A percentile compares a stretch with the other conserved stretches of the same genome.
These are phyloP conservation scores for Clusia tigrina DNA, from an alignment of 2,888 invertebrate species.

Conservation along the genomic window DNA sequence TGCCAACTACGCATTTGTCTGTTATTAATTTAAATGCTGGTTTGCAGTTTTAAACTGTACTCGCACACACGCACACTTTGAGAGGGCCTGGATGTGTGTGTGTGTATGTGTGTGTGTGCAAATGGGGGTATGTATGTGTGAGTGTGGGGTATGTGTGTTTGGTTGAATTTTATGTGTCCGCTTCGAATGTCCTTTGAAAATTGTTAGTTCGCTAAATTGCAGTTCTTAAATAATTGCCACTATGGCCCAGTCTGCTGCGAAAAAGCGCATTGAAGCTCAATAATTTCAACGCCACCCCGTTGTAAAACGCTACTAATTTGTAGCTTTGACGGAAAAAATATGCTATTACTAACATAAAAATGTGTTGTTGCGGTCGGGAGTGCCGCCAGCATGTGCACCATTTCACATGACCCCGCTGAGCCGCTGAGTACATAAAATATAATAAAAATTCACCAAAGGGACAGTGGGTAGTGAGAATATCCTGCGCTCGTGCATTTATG, in stretches of 20 bases:
- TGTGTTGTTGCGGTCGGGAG: background rate
- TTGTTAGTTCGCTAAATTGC: background rate
- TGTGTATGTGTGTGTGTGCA: too few species aligned
- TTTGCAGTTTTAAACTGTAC: too few species aligned
- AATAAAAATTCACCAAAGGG: too few species aligned
- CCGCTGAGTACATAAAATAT: too few species aligned
- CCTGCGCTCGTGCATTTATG: too few species aligned
- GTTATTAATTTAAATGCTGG: background rate
- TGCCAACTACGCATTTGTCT: too few species aligned
- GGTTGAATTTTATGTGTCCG: too few species aligned
- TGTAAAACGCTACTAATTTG: background rate
- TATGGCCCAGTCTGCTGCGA: background rate
- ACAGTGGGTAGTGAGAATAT: too few species aligned
- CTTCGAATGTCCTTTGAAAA: background rate
- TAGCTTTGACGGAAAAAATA: background rate
- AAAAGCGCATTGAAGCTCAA: background rate
- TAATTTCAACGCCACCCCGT: background rate
- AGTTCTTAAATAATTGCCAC: background rate
- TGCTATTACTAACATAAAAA: background rate
- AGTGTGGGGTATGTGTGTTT: too few species aligned
- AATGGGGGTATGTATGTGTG: too few species aligned
- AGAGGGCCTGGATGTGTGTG: too few species aligned
- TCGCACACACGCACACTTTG: too few species aligned
- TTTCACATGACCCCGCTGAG: background rate
- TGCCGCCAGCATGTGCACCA: background rate